A percentile compares a stretch with the other conserved stretches of the same genome.
Evolutionary conservation across 2,888 invertebrate species (phyloP).

Genomic region (Prostheceraeus crozeri): DNA sequence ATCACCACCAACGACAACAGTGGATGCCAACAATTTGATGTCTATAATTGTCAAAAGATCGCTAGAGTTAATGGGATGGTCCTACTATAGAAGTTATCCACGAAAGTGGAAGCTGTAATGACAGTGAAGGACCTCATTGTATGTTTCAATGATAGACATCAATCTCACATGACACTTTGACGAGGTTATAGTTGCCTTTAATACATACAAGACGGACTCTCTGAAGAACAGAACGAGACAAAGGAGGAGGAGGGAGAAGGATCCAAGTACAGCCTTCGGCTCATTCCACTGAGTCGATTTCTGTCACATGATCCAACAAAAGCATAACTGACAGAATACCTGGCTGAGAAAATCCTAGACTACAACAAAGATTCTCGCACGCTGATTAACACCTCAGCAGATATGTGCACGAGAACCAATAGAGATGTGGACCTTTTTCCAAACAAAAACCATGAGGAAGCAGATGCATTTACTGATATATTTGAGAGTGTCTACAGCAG

Average conservation of each 20-base stretch:
- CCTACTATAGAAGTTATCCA: conserved; percentile 31
- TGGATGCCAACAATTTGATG: too few relatives aligned
- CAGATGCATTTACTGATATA: conserved; percentile 20
- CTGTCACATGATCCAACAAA: conserved; percentile 38
- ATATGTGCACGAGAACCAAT: conserved; percentile 32
- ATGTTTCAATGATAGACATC: conserved; percentile 34
- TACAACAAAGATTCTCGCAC: conserved; percentile 30
- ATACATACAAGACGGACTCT: conserved; percentile 36
- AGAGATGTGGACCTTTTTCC: background rate
- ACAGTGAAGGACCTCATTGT: background rate
- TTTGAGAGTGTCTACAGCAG: conserved; percentile 6
- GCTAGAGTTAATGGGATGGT: conserved; percentile 37
- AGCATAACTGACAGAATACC: conserved; percentile 35
- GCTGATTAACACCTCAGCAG: conserved; percentile 35
- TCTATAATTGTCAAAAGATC: conserved; percentile 30
- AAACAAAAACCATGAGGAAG: conserved; percentile 31
- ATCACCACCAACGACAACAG: too few relatives aligned
- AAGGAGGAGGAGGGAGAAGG: background rate
- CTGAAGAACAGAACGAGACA: conserved; percentile 35
- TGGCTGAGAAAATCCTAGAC: conserved; percentile 35
- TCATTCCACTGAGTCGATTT: conserved; percentile 36
- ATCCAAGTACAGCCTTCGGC: conserved; percentile 34
- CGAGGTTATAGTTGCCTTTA: conserved; percentile 36
- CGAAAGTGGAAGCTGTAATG: conserved; percentile 23
- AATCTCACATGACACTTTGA: conserved; percentile 32